phyloP scores from a whole-genome alignment of 1,140 invertebrate genomes.

The Macrobrachium nipponense region DNA sequence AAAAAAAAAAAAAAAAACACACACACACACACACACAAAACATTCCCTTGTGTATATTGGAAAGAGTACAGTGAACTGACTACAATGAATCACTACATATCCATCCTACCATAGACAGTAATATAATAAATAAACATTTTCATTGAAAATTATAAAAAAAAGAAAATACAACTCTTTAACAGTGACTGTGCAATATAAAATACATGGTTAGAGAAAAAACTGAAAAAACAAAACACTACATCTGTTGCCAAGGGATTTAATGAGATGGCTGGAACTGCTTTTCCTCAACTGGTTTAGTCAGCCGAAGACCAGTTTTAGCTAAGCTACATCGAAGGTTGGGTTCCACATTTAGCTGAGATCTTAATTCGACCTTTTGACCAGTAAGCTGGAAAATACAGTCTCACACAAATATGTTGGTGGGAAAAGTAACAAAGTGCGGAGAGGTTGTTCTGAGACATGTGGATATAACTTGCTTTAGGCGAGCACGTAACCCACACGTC shows the following conservation, averaged over 20 bases:
- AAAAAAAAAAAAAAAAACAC: too few species aligned
- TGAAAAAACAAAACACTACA: neutral
- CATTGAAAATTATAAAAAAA: neutral
- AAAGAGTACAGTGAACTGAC: too few species aligned
- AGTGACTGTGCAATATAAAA: neutral
- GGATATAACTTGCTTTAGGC: neutral
- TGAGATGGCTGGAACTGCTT: neutral
- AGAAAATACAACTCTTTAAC: too few species aligned
- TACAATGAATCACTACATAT: too few species aligned
- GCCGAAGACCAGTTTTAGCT: neutral
- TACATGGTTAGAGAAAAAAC: neutral
- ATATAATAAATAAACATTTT: too few species aligned
- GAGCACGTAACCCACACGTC: too few species aligned
- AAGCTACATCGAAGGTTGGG: neutral
- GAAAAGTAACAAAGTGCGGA: neutral
- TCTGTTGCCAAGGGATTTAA: neutral
- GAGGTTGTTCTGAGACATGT: neutral
- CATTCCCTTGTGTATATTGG: too few species aligned
- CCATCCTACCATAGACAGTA: too few species aligned
- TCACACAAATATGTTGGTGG: neutral
- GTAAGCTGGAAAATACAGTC: constrained; percentile 28
- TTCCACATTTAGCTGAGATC: neutral
- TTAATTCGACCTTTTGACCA: neutral
- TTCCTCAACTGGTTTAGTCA: neutral
- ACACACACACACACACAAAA: too few species aligned